Evolutionary conservation across 2,888 invertebrate genomes (phyloP).

Genomic region (Ophion ellenae): DNA sequence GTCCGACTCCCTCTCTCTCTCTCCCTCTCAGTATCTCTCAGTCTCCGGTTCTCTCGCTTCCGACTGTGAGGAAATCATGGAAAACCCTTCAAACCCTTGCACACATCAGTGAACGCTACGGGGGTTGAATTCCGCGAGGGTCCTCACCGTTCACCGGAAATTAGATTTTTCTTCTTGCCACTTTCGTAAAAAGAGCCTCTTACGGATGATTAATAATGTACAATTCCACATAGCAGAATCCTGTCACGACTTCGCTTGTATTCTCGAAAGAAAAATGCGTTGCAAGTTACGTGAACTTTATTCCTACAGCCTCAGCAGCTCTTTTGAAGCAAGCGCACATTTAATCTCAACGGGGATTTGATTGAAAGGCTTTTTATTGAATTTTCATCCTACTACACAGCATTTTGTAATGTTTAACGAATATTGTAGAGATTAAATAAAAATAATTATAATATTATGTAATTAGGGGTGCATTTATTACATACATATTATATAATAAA

Average conservation of each 20-base stretch:
- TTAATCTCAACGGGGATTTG: too few relatives aligned
- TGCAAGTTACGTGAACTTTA: background rate
- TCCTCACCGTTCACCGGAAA: constrained; percentile 6
- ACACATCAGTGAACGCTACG: background rate
- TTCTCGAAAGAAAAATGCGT: background rate
- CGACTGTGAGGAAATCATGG: constrained; percentile 3
- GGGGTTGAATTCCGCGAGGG: constrained; percentile 19
- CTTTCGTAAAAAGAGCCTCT: constrained; percentile 1
- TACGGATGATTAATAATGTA: constrained; percentile 42
- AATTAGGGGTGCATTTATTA: too few relatives aligned
- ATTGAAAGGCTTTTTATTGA: background rate
- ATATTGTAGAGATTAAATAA: background rate
- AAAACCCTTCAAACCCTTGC: constrained; percentile 19
- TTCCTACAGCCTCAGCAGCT: background rate
- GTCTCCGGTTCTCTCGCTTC: background rate
- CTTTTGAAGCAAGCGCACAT: background rate
- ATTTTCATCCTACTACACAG: background rate
- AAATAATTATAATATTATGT: too few relatives aligned
- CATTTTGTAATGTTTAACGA: background rate
- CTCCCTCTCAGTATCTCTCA: background rate
- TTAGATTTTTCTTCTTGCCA: constrained; percentile 27
- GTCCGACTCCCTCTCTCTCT: background rate
- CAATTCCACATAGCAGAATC: background rate
- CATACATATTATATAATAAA: too few relatives aligned
- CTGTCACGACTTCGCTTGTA: background rate